Conservation (phyloP, 2,797 vertebrate genomes). For the Manis javanica region DNA sequence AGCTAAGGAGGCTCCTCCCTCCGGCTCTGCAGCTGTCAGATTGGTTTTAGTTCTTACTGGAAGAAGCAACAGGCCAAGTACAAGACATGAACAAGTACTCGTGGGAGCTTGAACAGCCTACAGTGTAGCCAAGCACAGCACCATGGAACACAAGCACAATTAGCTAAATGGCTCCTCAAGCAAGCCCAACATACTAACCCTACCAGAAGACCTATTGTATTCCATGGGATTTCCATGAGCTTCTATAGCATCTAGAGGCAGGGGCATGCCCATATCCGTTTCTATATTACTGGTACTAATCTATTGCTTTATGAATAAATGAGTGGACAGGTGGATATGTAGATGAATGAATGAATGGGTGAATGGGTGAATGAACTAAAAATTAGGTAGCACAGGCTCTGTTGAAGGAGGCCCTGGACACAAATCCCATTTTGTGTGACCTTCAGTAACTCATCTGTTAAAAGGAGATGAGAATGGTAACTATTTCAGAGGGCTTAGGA, state of each 20-base stretch:
- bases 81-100: not conserved
- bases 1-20: not conserved
- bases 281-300: not conserved
- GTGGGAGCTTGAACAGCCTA: not conserved
- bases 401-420: not conserved
- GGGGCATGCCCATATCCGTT: not conserved
- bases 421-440: not conserved
- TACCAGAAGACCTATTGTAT: not conserved
- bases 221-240: not conserved
- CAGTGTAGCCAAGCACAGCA: not conserved
- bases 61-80: not conserved
- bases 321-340: not conserved
- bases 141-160: not conserved
- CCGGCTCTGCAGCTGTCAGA: not conserved
- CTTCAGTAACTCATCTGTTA: not conserved
- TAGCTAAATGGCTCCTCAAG: not conserved
- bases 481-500: constrained; percentile 38
- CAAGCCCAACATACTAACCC: not conserved
- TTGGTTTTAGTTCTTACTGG: not conserved
- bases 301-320: not conserved
- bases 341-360: not conserved
- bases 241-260: not conserved
- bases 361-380: not conserved
- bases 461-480: not conserved
- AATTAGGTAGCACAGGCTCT: not conserved